These are phyloP conservation scores for Phylloscopus whistleri DNA, from an alignment of 2,113 vertebrate species.

Conservation along the genomic window DNA sequence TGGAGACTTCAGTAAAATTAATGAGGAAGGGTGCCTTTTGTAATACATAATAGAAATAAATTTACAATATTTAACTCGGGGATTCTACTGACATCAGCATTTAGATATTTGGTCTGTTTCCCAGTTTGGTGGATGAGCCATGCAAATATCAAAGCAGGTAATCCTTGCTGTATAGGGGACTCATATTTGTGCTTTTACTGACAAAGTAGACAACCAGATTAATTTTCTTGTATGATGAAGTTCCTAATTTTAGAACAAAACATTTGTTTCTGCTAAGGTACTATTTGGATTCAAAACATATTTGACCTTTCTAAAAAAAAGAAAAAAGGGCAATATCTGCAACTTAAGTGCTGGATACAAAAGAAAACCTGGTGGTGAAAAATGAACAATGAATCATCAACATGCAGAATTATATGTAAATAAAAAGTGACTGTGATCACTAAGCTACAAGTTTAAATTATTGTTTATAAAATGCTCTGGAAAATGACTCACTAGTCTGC, in stretches of 20 bases:
- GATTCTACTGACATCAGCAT: slow-evolving; percentile 79
- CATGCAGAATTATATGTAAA: background rate
- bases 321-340: background rate
- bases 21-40: slow-evolving; percentile 92
- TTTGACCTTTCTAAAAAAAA: background rate
- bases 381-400: background rate
- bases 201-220: background rate
- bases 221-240: background rate
- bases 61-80: slow-evolving; percentile 78
- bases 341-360: background rate
- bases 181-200: background rate
- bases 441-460: background rate
- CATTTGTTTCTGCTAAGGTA: background rate
- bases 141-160: slow-evolving; percentile 20
- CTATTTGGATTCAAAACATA: background rate
- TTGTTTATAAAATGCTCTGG: background rate
- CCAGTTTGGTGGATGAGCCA: slow-evolving; percentile 44
- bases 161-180: background rate
- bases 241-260: background rate
- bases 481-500: background rate
- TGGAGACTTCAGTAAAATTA: slow-evolving; percentile 99
- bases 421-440: background rate
- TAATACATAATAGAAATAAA: slow-evolving; percentile 87
- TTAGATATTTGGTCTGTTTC: slow-evolving; percentile 68
- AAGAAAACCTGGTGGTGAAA: background rate